These are phyloP conservation scores for Aradus depressus DNA, from an alignment of 2,888 invertebrate genomes.

Conservation along the genomic window DNA sequence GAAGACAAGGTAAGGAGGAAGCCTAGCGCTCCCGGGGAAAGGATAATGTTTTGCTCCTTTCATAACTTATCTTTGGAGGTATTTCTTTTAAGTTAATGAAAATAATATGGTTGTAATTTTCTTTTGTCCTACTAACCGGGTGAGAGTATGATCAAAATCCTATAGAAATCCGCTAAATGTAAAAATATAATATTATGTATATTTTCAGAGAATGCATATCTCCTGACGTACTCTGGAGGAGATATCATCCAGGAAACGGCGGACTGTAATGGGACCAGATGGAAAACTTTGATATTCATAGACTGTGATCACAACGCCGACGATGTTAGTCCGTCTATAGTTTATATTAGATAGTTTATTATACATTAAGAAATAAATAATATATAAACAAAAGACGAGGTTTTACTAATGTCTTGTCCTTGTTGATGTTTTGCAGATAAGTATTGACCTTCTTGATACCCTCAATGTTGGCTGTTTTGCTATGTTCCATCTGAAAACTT, in stretches of 20 bases:
- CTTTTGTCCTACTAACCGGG: no score
- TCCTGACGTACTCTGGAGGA: conserved; percentile 25
- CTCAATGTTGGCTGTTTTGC: conserved; percentile 17
- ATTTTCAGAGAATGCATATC: conserved; percentile 17
- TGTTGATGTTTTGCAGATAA: conserved; percentile 10
- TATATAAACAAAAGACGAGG: conserved; percentile 4
- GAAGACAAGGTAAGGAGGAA: no score
- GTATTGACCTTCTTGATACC: conserved; percentile 8
- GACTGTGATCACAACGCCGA: conserved; percentile 21
- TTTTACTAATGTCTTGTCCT: not conserved
- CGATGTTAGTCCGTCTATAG: not conserved
- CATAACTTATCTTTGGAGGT: no score
- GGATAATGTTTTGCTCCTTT: no score
- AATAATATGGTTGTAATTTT: no score
- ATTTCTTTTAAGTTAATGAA: no score
- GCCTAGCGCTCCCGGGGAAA: no score
- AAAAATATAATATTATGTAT: no score
- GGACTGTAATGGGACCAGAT: conserved; percentile 20
- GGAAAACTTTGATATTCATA: conserved; percentile 25
- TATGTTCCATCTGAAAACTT: conserved; percentile 16
- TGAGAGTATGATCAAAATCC: no score
- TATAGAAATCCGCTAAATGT: no score
- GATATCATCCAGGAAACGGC: conserved; percentile 19
- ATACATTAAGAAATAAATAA: no score
- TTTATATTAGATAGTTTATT: no score